Percentiles rank a stretch among this genome's conserved stretches.
Conservation (phyloP, 1,140 invertebrate species). For the Pogonus chalceus region DNA sequence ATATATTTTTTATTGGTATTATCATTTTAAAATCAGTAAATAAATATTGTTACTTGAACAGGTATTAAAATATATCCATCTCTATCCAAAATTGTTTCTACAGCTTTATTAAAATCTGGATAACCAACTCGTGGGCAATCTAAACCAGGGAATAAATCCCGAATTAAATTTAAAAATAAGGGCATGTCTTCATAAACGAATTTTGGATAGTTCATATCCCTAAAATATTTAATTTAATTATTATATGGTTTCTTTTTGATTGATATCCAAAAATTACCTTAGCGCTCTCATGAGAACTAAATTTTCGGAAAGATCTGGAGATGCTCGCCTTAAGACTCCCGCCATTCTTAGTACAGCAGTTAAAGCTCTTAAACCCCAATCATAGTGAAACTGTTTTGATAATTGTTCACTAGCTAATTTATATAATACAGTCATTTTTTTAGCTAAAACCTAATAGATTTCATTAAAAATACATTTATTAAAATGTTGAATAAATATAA, state of each 20-base stretch:
- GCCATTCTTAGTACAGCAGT: constrained; percentile 85
- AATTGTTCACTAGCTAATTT: constrained; percentile 74
- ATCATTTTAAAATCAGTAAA: neutral
- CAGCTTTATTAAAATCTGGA: constrained; percentile 72
- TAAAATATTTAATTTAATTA: constrained; percentile 18
- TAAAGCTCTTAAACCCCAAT: constrained; percentile 82
- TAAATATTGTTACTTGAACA: constrained; percentile 53
- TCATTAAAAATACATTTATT: constrained; percentile 10
- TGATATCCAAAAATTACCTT: constrained; percentile 22
- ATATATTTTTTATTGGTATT: neutral
- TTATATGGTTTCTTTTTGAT: constrained; percentile 3
- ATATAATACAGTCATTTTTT: constrained; percentile 88
- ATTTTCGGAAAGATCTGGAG: constrained; percentile 66
- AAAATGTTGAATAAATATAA: neutral
- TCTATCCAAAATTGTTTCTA: constrained; percentile 53
- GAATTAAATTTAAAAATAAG: constrained; percentile 76
- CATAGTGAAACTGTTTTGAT: constrained; percentile 87
- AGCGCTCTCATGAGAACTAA: constrained; percentile 81
- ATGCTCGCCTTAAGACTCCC: constrained; percentile 68
- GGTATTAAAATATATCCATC: constrained; percentile 62
- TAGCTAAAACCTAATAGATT: constrained; percentile 63
- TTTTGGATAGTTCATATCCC: constrained; percentile 88
- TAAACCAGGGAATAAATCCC: constrained; percentile 79
- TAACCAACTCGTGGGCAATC: constrained; percentile 77
- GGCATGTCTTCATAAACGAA: constrained; percentile 86